Evolutionary conservation across 2,888 invertebrate genomes (phyloP).

Genomic region (Agrotis puta): DNA sequence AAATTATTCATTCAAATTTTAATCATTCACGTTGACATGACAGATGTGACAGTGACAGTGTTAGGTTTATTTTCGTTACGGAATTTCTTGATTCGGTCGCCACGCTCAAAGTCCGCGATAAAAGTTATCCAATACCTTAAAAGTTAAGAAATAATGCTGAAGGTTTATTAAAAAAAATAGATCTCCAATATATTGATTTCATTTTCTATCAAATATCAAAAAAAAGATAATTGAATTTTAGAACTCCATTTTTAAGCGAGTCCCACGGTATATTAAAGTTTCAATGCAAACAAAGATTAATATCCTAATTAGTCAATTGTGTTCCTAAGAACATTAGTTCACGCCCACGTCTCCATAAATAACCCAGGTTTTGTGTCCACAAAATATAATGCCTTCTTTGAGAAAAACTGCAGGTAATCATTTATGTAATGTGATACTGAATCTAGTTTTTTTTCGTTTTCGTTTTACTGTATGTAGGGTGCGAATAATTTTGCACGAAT

Average conservation of each 20-base stretch:
- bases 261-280: background rate
- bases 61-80: too few species aligned
- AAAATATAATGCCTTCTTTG: constrained; percentile 28
- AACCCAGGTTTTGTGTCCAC: constrained; percentile 19
- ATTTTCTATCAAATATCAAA: too few species aligned
- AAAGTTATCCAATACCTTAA: too few species aligned
- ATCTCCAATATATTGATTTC: too few species aligned
- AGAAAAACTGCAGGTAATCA: constrained; percentile 45
- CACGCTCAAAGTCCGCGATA: too few species aligned
- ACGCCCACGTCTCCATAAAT: constrained; percentile 30
- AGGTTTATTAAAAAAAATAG: too few species aligned
- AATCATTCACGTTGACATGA: too few species aligned
- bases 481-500: too few species aligned
- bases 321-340: constrained; percentile 21
- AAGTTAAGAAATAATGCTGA: too few species aligned
- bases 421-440: constrained; percentile 57
- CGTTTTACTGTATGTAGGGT: constrained; percentile 43
- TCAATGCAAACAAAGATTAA: background rate
- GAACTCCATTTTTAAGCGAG: background rate
- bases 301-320: constrained; percentile 16
- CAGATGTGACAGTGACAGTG: too few species aligned
- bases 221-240: background rate
- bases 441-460: constrained; percentile 30
- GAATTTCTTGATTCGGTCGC: too few species aligned
- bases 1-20: too few species aligned